These are phyloP conservation scores for Entosphenus tridentatus DNA, from an alignment of 2,113 vertebrate genomes.

Conservation along the genomic window DNA sequence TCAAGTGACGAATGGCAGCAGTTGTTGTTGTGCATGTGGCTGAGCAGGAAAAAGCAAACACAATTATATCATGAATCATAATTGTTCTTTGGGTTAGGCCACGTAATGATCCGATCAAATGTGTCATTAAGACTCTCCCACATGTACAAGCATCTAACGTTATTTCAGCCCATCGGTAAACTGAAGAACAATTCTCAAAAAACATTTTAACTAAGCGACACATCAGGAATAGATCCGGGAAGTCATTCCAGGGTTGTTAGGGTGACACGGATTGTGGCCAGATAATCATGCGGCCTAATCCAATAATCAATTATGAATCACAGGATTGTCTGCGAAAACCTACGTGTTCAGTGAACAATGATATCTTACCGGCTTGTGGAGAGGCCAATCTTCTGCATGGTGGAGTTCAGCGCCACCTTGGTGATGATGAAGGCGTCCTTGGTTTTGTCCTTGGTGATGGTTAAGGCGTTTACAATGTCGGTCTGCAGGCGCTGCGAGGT, in stretches of 20 bases:
- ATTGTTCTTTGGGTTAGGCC: no score
- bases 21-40: no score
- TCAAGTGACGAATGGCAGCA: no score
- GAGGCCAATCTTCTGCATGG: slow-evolving; percentile 56
- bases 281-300: neutral
- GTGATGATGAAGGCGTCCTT: slow-evolving; percentile 72
- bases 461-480: slow-evolving; percentile 56
- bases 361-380: slow-evolving; percentile 32
- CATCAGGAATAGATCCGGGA: no score
- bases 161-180: no score
- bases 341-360: slow-evolving; percentile 9
- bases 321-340: neutral
- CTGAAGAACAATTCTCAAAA: no score
- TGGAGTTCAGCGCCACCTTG: slow-evolving; percentile 44
- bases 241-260: neutral
- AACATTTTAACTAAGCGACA: no score
- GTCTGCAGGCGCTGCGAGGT: slow-evolving; percentile 45
- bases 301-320: neutral
- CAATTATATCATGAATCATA: no score
- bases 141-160: no score
- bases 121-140: no score
- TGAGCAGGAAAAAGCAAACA: no score
- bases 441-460: slow-evolving; percentile 60
- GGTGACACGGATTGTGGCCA: neutral
- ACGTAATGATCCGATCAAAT: no score